phyloP scores from a whole-genome alignment of 2,888 invertebrate species.

The Tholera decimalis region DNA sequence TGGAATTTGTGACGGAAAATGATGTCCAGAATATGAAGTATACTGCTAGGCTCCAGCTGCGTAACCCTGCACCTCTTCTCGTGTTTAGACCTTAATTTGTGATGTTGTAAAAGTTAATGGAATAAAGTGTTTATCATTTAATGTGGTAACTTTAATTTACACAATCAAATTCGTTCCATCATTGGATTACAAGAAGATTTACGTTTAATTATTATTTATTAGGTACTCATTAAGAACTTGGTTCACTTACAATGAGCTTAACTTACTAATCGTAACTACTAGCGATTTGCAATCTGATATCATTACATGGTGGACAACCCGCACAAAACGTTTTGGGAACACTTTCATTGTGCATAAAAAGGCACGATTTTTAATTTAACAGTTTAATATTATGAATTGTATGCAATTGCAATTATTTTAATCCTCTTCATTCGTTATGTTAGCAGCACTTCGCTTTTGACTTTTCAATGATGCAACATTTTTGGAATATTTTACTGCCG shows the following conservation, averaged over 20 bases:
- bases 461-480: background rate
- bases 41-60: constrained; percentile 91
- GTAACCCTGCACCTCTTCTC: constrained; percentile 80
- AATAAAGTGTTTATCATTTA: constrained; percentile 44
- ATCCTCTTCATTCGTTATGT: background rate
- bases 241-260: no score
- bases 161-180: no score
- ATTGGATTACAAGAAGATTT: no score
- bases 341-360: no score
- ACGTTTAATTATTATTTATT: no score
- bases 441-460: background rate
- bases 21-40: constrained; percentile 92
- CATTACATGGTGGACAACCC: no score
- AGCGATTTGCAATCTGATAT: no score
- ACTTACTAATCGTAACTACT: no score
- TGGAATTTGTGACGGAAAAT: constrained; percentile 90
- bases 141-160: constrained; percentile 11
- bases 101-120: constrained; percentile 27
- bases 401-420: background rate
- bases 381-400: background rate
- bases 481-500: constrained; percentile 6
- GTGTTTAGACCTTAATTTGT: constrained; percentile 76
- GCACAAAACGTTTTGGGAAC: no score
- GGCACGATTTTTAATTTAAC: no score
- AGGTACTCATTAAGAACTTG: no score